Evolutionary conservation across 2,113 vertebrate species (phyloP), one percentile per base, ranked within the genome.

Genomic region (Phainopepla nitens): DNA sequence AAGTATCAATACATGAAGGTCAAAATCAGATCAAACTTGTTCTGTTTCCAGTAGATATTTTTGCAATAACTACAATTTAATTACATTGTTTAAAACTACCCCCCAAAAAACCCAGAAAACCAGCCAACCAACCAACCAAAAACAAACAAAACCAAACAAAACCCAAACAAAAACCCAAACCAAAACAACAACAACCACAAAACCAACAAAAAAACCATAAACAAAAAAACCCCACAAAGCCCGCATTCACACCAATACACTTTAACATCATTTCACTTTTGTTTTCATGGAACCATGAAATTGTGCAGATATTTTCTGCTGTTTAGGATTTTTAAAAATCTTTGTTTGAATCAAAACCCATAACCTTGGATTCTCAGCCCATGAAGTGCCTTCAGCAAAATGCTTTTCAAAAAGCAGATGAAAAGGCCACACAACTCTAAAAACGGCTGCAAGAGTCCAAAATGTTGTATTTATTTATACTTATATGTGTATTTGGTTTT

Each of bases 201-300:
- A 61, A 61, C 11, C n/a, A n/a, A n/a, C n/a, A 11, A 36, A 27
- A n/a, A 25, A 45, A 45, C 44, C 44, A 3, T 7, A 53, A 47
- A 35, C 3, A 45, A 47, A 47, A 16, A 47, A 47, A n/a, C n/a
- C 45, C 45, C 7, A 3, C 15, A n/a, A 72, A 76, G 1, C 5
- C 35, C 19, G 35, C 8, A 60, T 41, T 78, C 0, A 39, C 4
- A 60, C 49, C 13, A 12, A 28, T n/a, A 11, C 1, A 0, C 6
- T 82, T 75, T 25, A 39, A 7, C 15, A 53, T 9, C 61, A 60
- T 41, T 44, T 44, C 15, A 22, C 14, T 18, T 66, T 45, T 61
- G 9, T 45, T 66, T 51, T 14, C 2, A 28, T 17, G 6, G 6
- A 3, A 42, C 23, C 10, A 29, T 6, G 13, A 75, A 57, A 84